Conservation (phyloP, 2,797 vertebrate species). For the Acridotheres tristis region DNA sequence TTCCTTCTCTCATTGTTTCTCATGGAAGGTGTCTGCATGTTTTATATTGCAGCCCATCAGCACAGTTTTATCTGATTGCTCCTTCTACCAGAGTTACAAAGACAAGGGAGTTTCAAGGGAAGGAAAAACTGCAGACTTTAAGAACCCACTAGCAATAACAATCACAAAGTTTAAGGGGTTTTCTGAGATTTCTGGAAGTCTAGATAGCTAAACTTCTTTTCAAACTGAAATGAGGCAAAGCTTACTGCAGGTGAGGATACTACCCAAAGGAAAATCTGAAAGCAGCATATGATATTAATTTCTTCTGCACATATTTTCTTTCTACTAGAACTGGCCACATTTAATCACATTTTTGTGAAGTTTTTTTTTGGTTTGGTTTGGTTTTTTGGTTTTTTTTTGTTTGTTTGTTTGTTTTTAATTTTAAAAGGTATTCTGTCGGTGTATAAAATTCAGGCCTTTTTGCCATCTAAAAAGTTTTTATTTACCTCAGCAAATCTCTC, state of each 20-base stretch:
- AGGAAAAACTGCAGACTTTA: background rate
- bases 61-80: background rate
- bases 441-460: background rate
- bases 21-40: background rate
- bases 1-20: background rate
- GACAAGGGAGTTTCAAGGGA: background rate
- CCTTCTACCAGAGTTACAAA: background rate
- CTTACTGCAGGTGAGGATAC: background rate
- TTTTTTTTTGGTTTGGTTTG: too few species aligned
- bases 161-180: background rate
- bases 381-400: too few species aligned
- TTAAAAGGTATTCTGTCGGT: background rate
- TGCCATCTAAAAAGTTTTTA: background rate
- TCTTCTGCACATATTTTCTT: background rate
- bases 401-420: background rate
- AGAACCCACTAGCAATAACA: background rate
- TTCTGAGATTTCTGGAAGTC: background rate
- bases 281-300: background rate
- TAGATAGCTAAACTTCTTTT: background rate
- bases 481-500: background rate
- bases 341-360: background rate
- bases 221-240: background rate
- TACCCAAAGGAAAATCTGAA: background rate
- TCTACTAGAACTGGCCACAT: background rate
- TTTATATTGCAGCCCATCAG: background rate